Evolutionary conservation across 2,888 invertebrate genomes (phyloP), one percentile per base, ranked within the genome.

Genomic region (Blera fallax): DNA sequence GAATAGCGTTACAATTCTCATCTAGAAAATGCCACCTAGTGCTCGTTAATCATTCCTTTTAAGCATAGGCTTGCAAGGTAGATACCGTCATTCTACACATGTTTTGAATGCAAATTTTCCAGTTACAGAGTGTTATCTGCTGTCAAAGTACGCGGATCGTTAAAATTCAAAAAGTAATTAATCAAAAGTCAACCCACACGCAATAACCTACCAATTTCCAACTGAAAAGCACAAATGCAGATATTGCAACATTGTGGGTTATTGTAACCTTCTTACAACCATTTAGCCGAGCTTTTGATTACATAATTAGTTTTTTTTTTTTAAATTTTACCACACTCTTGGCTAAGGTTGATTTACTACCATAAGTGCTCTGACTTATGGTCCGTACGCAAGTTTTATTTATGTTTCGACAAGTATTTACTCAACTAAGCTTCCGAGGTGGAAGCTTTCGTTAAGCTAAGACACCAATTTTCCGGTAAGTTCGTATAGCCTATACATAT

Each of bases 401-500:
- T 14, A 14, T 29, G 7, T 62, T 34, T 2, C 34, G 4, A 43
- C 8, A 8, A 14, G 40, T 40, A 14, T 40, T 40, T 40, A 40
- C 14, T 6, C 5, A n/a, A n/a, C n/a, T n/a, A 48, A 48, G 48
- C 21, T 48, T 21, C 10, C 8, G 6, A 0, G 6, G 7, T 7
- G 7, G 21, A 48, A 48, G 48, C 24, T 77, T 60, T 77, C 37
- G 40, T 21, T 69, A 14, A 77, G 50, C 50, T 8, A 24, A 14
- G 43, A 27, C 72, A 54, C 52, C 32, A 32, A 14, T 24, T 24
- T 16, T 58, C 60, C 18, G 58, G 60, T 72, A 79, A 73, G 64
- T 73, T 48, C 2, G 3, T 40, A 14, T 14, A 40, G 40, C 40
- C 6, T n/a, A 40, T 40, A 40, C 40, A 14, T 40, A 40, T 6